A percentile compares a stretch with the other conserved stretches of the same genome.
These are phyloP conservation scores for Heliconius cydno DNA, from an alignment of 2,888 invertebrate species.

Conservation along the genomic window DNA sequence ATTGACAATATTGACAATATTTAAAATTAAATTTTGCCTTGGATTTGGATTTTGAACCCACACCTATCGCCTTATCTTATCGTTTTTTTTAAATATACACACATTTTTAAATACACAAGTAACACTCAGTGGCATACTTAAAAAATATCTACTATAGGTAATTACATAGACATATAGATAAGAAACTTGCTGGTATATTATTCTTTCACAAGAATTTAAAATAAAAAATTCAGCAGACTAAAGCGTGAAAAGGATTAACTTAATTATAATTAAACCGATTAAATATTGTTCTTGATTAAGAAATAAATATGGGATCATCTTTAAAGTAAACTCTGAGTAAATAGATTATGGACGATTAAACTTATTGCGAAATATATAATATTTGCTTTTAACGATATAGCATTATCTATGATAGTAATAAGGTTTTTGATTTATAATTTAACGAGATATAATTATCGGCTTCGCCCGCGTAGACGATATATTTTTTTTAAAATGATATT, in stretches of 20 bases:
- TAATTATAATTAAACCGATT: not conserved
- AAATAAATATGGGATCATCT: not conserved
- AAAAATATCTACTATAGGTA: no score
- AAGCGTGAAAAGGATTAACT: not conserved
- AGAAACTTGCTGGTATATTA: no score
- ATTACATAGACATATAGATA: no score
- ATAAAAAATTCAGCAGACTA: not conserved
- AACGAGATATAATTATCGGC: not conserved
- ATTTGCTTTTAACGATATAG: constrained; percentile 1
- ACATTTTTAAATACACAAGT: no score
- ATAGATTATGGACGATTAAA: not conserved
- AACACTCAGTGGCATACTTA: no score
- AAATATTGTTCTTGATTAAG: not conserved
- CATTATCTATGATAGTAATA: not conserved
- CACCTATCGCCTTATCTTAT: no score
- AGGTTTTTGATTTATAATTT: not conserved
- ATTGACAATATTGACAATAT: no score
- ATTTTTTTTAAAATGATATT: not conserved
- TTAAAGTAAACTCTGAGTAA: not conserved
- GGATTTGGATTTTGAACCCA: no score
- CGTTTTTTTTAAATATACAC: no score
- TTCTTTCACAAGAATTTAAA: not conserved
- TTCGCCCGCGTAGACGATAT: no score
- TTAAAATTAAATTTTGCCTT: no score
- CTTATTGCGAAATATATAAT: no score